Percentiles rank a stretch among this genome's conserved stretches.
These are phyloP conservation scores for Cyaniris semiargus DNA, from an alignment of 2,888 invertebrate genomes.

Conservation along the genomic window DNA sequence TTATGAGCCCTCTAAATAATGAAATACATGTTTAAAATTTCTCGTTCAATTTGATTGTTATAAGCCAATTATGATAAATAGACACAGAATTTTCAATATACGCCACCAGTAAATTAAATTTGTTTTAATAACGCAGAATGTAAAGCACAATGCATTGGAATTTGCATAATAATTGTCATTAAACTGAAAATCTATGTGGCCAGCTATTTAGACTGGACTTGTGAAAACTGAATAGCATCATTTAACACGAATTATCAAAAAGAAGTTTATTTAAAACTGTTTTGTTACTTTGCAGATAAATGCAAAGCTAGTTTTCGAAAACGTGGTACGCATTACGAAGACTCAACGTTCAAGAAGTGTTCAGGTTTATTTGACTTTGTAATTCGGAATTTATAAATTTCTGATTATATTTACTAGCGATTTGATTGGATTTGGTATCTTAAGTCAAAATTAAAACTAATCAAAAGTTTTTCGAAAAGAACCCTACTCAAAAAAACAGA, in stretches of 20 bases:
- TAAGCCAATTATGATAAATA: background rate
- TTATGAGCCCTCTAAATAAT: too few species aligned
- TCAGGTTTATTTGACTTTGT: too few species aligned
- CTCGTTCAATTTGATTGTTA: background rate
- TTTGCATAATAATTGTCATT: background rate
- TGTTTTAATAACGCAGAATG: background rate
- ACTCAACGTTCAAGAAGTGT: too few species aligned
- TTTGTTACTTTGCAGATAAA: constrained; percentile 12
- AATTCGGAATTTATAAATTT: too few species aligned
- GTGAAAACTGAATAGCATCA: background rate
- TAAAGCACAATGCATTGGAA: background rate
- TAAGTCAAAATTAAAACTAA: too few species aligned
- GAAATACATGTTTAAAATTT: too few species aligned
- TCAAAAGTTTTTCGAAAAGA: too few species aligned
- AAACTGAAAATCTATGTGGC: background rate
- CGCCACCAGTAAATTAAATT: background rate
- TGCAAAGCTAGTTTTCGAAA: too few species aligned
- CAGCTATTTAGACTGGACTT: background rate
- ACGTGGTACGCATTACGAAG: too few species aligned
- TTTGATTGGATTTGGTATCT: too few species aligned
- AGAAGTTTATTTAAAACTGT: constrained; percentile 39
- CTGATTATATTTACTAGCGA: too few species aligned
- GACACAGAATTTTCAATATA: background rate
- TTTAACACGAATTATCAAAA: constrained; percentile 38
- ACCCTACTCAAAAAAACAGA: too few species aligned